A percentile compares a stretch with the other conserved stretches of the same genome.
These are phyloP conservation scores for Cliona cf. orientalis DNA, from an alignment of 37 sponge, comb jelly and placozoan genomes.

Conservation along the genomic window DNA sequence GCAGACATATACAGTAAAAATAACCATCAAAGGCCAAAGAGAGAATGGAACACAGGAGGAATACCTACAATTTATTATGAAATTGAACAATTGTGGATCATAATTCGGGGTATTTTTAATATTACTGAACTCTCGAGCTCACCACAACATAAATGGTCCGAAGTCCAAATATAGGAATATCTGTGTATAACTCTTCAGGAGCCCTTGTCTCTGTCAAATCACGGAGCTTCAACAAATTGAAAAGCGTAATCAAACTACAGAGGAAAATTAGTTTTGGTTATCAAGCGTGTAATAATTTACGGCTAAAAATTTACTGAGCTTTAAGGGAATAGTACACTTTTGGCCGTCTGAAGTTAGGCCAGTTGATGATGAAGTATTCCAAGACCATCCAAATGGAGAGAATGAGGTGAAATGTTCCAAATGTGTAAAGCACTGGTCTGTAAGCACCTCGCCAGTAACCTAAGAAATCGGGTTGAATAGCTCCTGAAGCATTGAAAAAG, in stretches of 20 bases:
- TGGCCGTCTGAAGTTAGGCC: conserved; percentile 56
- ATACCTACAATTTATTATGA: no score
- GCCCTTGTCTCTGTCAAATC: neutral
- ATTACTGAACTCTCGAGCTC: no score
- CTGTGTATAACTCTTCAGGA: conserved; percentile 6
- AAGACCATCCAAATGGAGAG: conserved; percentile 50
- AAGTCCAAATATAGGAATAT: conserved; percentile 2
- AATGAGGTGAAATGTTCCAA: conserved; percentile 59
- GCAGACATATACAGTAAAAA: conserved; percentile 86
- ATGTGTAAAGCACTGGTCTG: conserved; percentile 21
- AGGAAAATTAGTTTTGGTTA: neutral
- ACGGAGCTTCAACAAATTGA: no score
- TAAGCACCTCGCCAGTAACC: neutral
- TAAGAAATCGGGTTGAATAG: neutral
- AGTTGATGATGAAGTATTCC: conserved; percentile 60
- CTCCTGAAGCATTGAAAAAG: neutral
- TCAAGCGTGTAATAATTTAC: neutral
- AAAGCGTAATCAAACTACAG: neutral
- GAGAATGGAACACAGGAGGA: conserved; percentile 54
- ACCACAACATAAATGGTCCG: conserved; percentile 19
- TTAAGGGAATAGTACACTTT: neutral
- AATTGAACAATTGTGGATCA: no score
- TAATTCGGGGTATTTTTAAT: no score
- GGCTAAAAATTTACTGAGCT: neutral
- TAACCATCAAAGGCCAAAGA: conserved; percentile 76